phyloP scores from a whole-genome alignment of 2,113 vertebrate species.

The Malurus cyaneus region DNA sequence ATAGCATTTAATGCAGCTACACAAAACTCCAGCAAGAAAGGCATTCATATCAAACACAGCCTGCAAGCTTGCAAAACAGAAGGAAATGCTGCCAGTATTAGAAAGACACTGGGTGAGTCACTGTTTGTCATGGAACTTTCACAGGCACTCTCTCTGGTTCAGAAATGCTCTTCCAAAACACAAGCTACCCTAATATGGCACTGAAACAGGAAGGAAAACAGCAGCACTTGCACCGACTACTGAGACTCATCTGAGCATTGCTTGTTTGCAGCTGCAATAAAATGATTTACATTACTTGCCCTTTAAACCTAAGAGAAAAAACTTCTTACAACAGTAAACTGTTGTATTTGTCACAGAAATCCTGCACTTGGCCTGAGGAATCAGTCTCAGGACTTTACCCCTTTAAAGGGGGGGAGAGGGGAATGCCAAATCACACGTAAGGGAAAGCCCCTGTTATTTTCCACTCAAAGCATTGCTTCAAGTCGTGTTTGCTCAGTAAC shows the following conservation, averaged over 20 bases:
- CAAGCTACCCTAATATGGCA: background rate
- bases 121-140: constrained; percentile 11
- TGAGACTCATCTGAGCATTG: background rate
- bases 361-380: background rate
- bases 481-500: background rate
- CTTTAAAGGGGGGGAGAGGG: background rate
- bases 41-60: background rate
- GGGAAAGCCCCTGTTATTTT: background rate
- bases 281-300: background rate
- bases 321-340: background rate
- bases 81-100: background rate
- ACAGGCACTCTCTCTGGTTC: background rate
- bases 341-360: background rate
- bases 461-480: background rate
- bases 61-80: background rate
- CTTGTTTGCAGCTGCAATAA: background rate
- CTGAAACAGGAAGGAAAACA: background rate
- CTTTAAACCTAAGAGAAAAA: background rate
- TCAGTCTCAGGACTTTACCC: background rate
- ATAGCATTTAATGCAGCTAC: background rate
- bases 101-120: background rate
- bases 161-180: constrained; percentile 9
- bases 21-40: background rate
- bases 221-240: background rate
- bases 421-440: background rate